Evolutionary conservation across 2,113 vertebrate genomes (phyloP), one percentile per base, ranked within the genome.

Genomic region (Macrotis lagotis): DNA sequence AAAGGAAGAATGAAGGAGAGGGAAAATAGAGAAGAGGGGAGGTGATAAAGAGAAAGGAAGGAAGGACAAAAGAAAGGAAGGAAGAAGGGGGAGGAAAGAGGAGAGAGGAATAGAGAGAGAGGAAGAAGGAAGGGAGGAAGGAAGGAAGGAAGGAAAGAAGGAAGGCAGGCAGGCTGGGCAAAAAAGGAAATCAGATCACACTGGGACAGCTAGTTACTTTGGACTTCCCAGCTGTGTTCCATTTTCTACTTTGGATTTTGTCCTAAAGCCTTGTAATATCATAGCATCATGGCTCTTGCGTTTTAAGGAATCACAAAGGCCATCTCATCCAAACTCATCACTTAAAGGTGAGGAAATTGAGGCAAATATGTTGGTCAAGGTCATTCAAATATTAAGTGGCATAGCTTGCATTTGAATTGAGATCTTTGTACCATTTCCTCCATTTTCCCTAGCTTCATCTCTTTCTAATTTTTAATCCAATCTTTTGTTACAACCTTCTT

Each of bases 71-170:
- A n/a, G 31, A 14, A n/a, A 22, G 59, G 47, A 25, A 51, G 51
- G 2, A 6, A 28, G 28, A 16, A 51, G 28, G 11, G 3, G 16
- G 9, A 0, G 11, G 14, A 25, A 25, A 2, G 14, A 37, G 22
- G 2, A 2, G 5, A n/a, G 3, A 9, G 48, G 26, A 1, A 3
- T 16, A 48, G 1, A 4, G 16, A 37, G 48, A 11, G n/a, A 74
- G 12, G 26, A n/a, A 26, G 48, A 22, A 52, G 22, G 51, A 22
- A 22, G 19, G 51, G 22, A 52, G 24, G 51, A 5, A 9, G 11
- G 1, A 48, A 3, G 24, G 5, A 50, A 26, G 14, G 28, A 37
- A 7, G 14, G 19, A 66, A 44, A 7, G 37, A 25, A 91, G 8
- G 1, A 47, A 25, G n/a, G 1, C 22, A 51, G n/a, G 48, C 24